phyloP scores from a whole-genome alignment of 2,797 vertebrate genomes.

The Poeciliopsis turneri region DNA sequence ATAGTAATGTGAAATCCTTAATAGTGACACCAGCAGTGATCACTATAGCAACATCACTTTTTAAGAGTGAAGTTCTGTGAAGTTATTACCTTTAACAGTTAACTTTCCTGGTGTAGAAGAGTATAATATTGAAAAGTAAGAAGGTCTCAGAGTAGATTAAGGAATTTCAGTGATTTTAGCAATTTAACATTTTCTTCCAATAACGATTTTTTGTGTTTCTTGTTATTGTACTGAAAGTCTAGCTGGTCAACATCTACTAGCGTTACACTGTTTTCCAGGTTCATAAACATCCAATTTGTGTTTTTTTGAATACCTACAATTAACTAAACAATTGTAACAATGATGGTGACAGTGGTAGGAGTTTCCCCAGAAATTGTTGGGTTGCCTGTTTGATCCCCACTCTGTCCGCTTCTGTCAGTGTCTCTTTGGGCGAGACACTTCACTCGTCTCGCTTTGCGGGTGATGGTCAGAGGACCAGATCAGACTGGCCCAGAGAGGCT shows the following conservation, averaged over 20 bases:
- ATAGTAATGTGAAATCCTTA: background rate
- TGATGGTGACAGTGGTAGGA: too few species aligned
- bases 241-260: background rate
- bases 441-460: too few species aligned
- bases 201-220: background rate
- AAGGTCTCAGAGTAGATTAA: background rate
- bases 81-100: background rate
- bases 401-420: too few species aligned
- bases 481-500: too few species aligned
- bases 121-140: background rate
- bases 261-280: background rate
- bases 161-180: background rate
- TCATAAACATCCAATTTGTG: background rate
- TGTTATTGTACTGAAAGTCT: background rate
- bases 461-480: too few species aligned
- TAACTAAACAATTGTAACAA: background rate
- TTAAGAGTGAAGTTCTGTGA: background rate
- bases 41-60: background rate
- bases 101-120: background rate
- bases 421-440: too few species aligned
- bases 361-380: too few species aligned
- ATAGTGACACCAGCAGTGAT: background rate
- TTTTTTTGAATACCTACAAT: background rate
- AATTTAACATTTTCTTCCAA: background rate
- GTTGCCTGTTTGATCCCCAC: too few species aligned